phyloP scores from a whole-genome alignment of 1,140 invertebrate species.

The Platorchestia sp. region DNA sequence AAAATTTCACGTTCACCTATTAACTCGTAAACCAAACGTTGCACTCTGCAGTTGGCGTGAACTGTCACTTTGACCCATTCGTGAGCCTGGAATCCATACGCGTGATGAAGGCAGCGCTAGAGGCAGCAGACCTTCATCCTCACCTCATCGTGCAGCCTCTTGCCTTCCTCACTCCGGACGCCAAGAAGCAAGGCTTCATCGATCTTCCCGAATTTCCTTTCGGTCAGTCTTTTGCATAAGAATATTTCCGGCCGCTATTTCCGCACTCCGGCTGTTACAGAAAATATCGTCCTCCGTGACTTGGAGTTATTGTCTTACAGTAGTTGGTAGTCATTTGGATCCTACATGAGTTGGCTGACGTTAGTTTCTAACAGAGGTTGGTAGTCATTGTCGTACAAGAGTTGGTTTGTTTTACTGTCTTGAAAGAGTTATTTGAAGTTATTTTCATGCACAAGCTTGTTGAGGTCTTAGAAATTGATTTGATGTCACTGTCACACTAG shows the following conservation, averaged over 20 bases:
- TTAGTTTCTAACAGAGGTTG: too few species aligned
- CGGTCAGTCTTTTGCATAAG: conserved; percentile 67
- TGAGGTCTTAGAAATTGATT: too few species aligned
- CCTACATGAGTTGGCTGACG: too few species aligned
- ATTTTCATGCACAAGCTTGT: not conserved
- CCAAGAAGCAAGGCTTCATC: conserved; percentile 72
- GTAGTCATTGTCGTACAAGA: too few species aligned
- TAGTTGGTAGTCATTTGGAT: too few species aligned
- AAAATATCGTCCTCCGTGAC: not conserved
- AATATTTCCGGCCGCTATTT: not conserved
- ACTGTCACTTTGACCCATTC: conserved; percentile 73
- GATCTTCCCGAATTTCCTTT: conserved; percentile 73
- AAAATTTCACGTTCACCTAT: too few species aligned
- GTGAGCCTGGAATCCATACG: conserved; percentile 69
- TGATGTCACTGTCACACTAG: too few species aligned
- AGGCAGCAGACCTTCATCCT: conserved; percentile 68
- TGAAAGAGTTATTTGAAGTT: not conserved
- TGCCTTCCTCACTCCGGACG: conserved; percentile 71
- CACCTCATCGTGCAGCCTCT: conserved; percentile 72
- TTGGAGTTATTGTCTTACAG: too few species aligned
- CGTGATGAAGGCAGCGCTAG: conserved; percentile 71
- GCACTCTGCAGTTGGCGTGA: conserved; percentile 69
- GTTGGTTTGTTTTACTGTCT: too few species aligned
- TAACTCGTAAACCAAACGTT: too few species aligned
- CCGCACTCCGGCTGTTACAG: not conserved